These are phyloP conservation scores for Elachura formosa DNA, from an alignment of 2,113 vertebrate genomes.

Conservation along the genomic window DNA sequence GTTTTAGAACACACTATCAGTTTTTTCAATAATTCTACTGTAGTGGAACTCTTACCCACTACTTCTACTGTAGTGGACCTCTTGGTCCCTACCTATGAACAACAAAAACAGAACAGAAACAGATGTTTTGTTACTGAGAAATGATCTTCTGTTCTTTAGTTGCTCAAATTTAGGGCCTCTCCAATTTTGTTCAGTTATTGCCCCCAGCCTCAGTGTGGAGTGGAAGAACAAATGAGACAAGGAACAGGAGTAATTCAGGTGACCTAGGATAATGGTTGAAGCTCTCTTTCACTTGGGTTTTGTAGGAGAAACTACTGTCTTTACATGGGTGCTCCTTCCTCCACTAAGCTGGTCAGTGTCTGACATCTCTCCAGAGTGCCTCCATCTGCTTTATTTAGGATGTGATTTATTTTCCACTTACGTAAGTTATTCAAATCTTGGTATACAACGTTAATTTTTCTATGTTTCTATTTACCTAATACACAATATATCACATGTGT, in stretches of 20 bases:
- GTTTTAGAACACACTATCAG: rapidly evolving
- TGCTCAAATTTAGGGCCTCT: background rate
- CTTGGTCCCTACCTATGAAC: background rate
- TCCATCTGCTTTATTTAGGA: background rate
- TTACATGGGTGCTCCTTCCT: background rate
- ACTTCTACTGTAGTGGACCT: background rate
- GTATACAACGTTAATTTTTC: background rate
- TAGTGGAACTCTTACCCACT: background rate
- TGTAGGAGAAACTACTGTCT: background rate
- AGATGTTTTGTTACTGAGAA: background rate
- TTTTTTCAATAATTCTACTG: background rate
- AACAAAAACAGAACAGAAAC: background rate
- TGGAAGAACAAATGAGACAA: background rate
- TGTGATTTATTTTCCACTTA: background rate
- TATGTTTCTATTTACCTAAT: background rate
- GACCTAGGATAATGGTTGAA: background rate
- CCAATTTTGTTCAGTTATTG: background rate
- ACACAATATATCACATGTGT: background rate
- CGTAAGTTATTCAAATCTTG: background rate
- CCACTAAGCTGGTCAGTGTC: rapidly evolving
- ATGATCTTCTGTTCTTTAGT: background rate
- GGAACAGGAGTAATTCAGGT: background rate
- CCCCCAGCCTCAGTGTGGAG: rapidly evolving
- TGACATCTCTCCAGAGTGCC: background rate
- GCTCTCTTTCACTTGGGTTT: background rate